Base-by-base conservation (phyloP, 2,113 vertebrate genomes). In the Antennarius striatus region DNA sequence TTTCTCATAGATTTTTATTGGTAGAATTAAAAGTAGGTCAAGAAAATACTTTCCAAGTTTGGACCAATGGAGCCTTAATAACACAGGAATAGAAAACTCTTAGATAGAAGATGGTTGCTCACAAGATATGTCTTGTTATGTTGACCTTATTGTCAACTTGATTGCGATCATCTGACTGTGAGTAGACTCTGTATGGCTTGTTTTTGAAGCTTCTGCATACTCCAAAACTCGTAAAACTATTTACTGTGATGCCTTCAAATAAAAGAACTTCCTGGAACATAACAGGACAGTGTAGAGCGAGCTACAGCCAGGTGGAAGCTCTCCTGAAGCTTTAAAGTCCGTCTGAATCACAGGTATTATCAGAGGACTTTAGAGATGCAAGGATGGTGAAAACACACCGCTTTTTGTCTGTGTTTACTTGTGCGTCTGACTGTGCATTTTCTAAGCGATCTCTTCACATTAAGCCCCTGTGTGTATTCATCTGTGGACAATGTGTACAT, bases 381-480 rank as follows among this genome's bases (percentile, higher is more conserved):
- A 14, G 13, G 22, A n/a, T 3, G 2, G 28, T 29, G 13, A 30
- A 61, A 12, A 59, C 30, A 5, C 5, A 32, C 39, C 7, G 30
- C 14, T 4, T 48, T 67, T 54, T 42, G 49, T 62, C 13, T 53
- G n/a, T 39, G 51, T 66, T 36, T 53, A 36, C 46, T 36, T 43
- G 29, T 28, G 17, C 51, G 12, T 76, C 55, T 71, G 61, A 47
- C 52, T 53, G 46, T 32, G 16, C 0, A 3, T 58, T 71, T 70
- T 68, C 72, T 61, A n/a, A 71, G 70, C 71, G 75, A 76, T 77
- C 62, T 67, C 75, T 73, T 67, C 71, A 60, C 65, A 71, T 82
- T 96, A 92, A 0, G 95, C 94, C 53, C 71, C 63, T 78, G 72
- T 43, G 84, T 68, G 77, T 63, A 71, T 77, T 82, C 49, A 65